Conservation (phyloP, 2,888 invertebrate genomes). For the Thymelicus lineola region DNA sequence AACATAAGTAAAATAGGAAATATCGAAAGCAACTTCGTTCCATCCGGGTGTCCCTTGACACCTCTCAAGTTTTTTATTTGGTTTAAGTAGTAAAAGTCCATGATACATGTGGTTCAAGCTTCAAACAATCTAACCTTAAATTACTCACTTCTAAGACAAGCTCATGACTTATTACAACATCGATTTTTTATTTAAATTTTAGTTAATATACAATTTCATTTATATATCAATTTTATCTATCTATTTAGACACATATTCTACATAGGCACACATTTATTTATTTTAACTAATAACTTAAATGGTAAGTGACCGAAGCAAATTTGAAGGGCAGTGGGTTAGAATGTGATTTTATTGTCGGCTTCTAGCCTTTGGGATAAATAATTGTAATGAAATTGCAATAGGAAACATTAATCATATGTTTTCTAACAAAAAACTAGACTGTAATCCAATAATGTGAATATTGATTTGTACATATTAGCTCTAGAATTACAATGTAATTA, state of each 20-base stretch:
- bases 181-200: slow-evolving; percentile 59
- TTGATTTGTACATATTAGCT: no score
- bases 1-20: no score
- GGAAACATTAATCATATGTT: not conserved
- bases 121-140: slow-evolving; percentile 28
- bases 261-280: slow-evolving; percentile 78
- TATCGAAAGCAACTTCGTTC: no score
- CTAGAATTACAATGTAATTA: no score
- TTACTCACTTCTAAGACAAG: slow-evolving; percentile 60
- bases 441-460: not conserved
- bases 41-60: no score
- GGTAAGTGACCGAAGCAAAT: slow-evolving; percentile 15
- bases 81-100: no score
- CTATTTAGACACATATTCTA: slow-evolving; percentile 68
- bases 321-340: slow-evolving; percentile 33
- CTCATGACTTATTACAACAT: slow-evolving; percentile 62
- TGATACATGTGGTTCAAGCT: not conserved
- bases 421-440: not conserved
- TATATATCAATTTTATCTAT: slow-evolving; percentile 54
- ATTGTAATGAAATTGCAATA: slow-evolving; percentile 19
- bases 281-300: slow-evolving; percentile 42
- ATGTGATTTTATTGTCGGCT: slow-evolving; percentile 40
- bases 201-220: slow-evolving; percentile 60
- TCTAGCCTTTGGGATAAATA: slow-evolving; percentile 24
- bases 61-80: no score